phyloP scores from a whole-genome alignment of 2,888 invertebrate species.

The Agrotis clavis region DNA sequence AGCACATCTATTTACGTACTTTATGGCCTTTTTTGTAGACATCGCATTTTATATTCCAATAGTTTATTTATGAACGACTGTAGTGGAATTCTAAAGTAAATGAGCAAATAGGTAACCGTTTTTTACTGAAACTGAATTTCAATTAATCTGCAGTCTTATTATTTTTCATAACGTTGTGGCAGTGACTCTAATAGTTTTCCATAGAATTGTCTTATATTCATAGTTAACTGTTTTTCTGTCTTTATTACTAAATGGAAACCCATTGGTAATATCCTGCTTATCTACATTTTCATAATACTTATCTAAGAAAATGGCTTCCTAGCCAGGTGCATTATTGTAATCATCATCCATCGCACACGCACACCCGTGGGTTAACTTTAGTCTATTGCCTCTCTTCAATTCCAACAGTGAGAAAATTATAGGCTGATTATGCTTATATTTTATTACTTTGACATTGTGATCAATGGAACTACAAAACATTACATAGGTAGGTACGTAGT shows the following conservation, averaged over 20 bases:
- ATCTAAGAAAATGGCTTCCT: too few species aligned
- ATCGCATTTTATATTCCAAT: conserved; percentile 44
- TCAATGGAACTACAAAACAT: not conserved
- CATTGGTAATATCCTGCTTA: too few species aligned
- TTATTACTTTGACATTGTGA: not conserved
- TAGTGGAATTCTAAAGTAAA: conserved; percentile 26
- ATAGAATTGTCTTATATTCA: too few species aligned
- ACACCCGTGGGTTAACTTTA: too few species aligned
- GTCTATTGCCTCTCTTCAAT: too few species aligned
- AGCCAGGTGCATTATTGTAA: too few species aligned
- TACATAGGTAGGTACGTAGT: not conserved
- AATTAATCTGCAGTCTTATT: not conserved
- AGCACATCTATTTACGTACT: conserved; percentile 47
- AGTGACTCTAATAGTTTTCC: too few species aligned
- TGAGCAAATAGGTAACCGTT: not conserved
- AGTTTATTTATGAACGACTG: conserved; percentile 44
- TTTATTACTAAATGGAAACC: not conserved
- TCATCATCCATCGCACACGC: too few species aligned
- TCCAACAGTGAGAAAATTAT: not conserved
- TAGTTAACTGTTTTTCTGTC: not conserved
- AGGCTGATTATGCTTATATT: not conserved
- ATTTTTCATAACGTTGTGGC: too few species aligned
- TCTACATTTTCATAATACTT: too few species aligned
- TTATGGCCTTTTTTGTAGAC: conserved; percentile 46
- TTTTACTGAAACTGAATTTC: conserved; percentile 6